Base-by-base conservation (phyloP, 1,140 invertebrate species). In the Neodiprion lecontei region DNA sequence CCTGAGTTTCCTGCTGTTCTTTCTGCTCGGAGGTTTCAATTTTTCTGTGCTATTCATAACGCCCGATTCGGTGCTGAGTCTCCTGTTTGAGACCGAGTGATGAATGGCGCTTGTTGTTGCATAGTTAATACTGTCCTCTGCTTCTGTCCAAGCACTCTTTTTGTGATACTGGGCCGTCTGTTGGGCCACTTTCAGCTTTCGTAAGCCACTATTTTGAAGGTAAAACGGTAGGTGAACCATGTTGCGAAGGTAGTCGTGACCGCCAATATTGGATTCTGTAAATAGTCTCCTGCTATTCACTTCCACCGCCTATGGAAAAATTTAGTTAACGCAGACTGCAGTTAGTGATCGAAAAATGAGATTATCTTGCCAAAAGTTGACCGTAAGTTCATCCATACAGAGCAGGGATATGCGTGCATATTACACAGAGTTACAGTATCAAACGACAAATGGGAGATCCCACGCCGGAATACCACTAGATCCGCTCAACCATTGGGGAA, bases 141-240 rank as follows among this genome's bases (percentile, higher is more conserved):
- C 85, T 47, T 89, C 89, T 47, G 78, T 84, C 87, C 88, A 88
- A 3, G 77, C 73, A 1, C 80, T 81, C 72, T 87, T 87, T 75
- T 82, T 87, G 50, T 77, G 83, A 17, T 86, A 87, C 48, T 91
- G 83, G 10, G 95, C 93, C 1, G 95, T 94, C 84, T 95, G 93
- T 86, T 96, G 95, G 0, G 96, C 96, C 28, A 94, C 89, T 85
- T 96, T 96, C 0, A 97, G 95, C 80, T 96, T 94, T 0, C 96
- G 90, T 68, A 99, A 86, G 9, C 96, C 97, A 17, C 97, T 97
- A 88, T 98, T 99, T 90, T 99, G 98, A 14, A 99, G 90, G 87
- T 97, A 99, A 88, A 99, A 99, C 0, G 98, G 98, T 76, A 99
- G 89, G 85, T 99, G 98, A 1, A 99, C 97, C 90, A 99, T 94